phyloP scores from a whole-genome alignment of 1,140 invertebrate species.

The Pogonus chalceus region DNA sequence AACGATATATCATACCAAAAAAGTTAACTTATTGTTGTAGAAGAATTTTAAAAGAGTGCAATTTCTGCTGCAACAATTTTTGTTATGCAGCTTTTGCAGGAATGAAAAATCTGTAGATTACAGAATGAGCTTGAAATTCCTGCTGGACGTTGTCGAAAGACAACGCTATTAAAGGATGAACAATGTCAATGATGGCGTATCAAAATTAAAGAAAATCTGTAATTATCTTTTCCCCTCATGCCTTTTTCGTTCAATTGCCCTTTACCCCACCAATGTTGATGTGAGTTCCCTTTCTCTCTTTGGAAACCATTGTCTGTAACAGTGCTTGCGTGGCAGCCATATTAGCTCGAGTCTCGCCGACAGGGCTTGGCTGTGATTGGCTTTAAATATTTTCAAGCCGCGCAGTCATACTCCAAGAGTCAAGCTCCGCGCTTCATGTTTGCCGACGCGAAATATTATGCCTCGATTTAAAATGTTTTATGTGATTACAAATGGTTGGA shows the following conservation, averaged over 20 bases:
- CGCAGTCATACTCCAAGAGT: conserved; percentile 25
- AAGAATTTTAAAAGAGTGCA: no score
- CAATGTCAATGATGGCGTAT: no score
- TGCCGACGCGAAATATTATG: conserved; percentile 18
- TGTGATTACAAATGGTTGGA: conserved; percentile 10
- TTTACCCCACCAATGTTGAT: conserved; percentile 4
- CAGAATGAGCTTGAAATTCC: no score
- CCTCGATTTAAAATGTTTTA: conserved; percentile 21
- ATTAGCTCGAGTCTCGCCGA: conserved; percentile 34
- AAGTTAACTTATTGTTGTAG: no score
- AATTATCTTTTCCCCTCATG: conserved; percentile 22
- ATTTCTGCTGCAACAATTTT: no score
- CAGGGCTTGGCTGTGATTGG: conserved; percentile 35
- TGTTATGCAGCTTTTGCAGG: no score
- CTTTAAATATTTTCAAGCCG: conserved; percentile 32
- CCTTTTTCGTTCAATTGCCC: conserved; percentile 10
- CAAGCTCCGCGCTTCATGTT: conserved; percentile 25
- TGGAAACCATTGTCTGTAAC: conserved; percentile 30
- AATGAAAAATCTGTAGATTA: no score
- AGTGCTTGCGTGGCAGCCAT: conserved; percentile 31
- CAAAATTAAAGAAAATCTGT: no score
- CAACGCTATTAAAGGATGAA: no score
- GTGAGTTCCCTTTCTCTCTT: conserved; percentile 31
- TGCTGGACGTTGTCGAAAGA: no score
- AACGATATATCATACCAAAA: no score